Evolutionary conservation across 2,797 vertebrate species (phyloP).

Genomic region (Eulemur albifrons): DNA sequence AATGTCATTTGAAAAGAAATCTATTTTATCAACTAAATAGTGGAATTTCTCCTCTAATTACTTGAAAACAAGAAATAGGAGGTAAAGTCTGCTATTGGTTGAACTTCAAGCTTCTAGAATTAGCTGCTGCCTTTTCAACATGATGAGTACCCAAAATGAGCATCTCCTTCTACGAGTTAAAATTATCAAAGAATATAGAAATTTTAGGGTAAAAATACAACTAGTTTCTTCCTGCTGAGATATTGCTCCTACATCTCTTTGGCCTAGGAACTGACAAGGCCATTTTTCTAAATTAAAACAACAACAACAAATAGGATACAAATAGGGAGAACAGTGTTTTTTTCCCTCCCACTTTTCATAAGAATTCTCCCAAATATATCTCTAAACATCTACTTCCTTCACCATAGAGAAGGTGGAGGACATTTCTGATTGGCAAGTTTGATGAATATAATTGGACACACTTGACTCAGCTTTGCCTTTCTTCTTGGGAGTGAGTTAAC

Average conservation of each 20-base stretch:
- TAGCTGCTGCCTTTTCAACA: not conserved
- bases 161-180: not conserved
- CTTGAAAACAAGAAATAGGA: not conserved
- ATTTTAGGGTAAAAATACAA: not conserved
- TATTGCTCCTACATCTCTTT: conserved; percentile 5
- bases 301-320: not conserved
- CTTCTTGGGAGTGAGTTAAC: not conserved
- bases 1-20: conserved; percentile 2
- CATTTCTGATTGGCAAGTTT: not conserved
- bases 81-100: not conserved
- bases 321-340: not conserved
- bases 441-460: not conserved
- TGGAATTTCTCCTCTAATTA: not conserved
- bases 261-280: not conserved
- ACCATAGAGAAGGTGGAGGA: not conserved
- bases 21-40: not conserved
- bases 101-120: not conserved
- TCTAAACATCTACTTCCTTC: not conserved
- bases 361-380: not conserved
- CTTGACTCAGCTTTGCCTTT: not conserved
- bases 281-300: not conserved
- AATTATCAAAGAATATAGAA: not conserved
- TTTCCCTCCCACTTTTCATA: not conserved
- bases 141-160: not conserved
- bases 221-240: not conserved